Evolutionary conservation across 1,140 invertebrate species (phyloP), one percentile per base, ranked within the genome.

Genomic region (Heterodera carotae): DNA sequence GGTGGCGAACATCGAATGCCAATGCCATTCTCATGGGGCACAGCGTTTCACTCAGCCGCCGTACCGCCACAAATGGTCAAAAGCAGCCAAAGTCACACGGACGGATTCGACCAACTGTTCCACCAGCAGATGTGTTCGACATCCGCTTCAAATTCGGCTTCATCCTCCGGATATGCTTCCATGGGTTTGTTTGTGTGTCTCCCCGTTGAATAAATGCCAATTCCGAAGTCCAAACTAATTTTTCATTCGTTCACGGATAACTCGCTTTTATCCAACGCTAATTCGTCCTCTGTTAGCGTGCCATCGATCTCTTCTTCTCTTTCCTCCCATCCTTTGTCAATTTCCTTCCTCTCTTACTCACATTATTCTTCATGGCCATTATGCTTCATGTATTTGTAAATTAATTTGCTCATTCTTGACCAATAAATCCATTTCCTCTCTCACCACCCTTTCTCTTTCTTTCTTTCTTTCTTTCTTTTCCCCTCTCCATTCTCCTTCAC

Each of bases 111-210:
- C 15, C 62, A 31, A 12, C 5, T 66, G 62, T 10, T 31, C 62
- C 27, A 43, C 39, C 39, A 43, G 6, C 39, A 34, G 25, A 27
- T n/a, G 29, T 29, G 53, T 25, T 6, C 67, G 1, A 76, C 79
- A 73, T 73, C 69, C 66, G 43, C 76, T 10, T 80, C 81, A 15
- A 70, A 78, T 15, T 81, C 80, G 22, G 29, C 79, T 43, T 34
- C 80, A 1, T 84, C 82, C 10, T 84, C 83, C 33, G 80, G 80
- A n/a, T 81, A 81, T 34, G 56, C 80, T 8, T 81, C 80, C 12
- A 81, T 81, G 80, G 81, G 80, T 81, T 72, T 12, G 80, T 62
- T 6, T 7, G n/a, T n/a, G n/a, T n/a, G n/a, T n/a, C n/a, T n/a
- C n/a, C 39, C 39, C 39, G 39, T 39, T 39, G 62, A 66, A 0